These are phyloP conservation scores for Elgaria multicarinata DNA, from an alignment of 2,113 vertebrate species.

Conservation along the genomic window DNA sequence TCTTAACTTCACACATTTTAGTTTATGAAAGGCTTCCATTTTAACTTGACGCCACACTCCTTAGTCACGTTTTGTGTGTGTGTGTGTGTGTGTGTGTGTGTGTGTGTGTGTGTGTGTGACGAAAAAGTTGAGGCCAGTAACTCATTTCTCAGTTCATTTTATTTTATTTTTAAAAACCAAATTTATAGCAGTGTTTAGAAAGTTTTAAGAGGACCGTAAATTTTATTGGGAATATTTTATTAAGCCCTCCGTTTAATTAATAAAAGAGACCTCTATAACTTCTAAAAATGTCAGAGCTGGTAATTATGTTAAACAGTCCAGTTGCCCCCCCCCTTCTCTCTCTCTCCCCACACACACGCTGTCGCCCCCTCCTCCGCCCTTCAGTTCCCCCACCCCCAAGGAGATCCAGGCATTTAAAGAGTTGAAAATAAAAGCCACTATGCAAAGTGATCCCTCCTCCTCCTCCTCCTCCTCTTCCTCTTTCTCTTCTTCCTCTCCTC, in stretches of 20 bases:
- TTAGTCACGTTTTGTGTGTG: constrained; percentile 26
- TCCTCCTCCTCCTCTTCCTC: too few species aligned
- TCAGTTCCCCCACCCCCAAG: neutral
- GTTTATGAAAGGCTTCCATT: constrained; percentile 66
- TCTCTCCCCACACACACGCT: too few species aligned
- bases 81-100: neutral
- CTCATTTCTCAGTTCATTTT: constrained; percentile 77
- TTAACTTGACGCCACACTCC: constrained; percentile 46
- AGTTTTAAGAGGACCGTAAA: constrained; percentile 77
- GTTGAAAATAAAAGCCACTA: constrained; percentile 61
- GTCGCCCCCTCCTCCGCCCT: neutral
- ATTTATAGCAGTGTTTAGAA: constrained; percentile 73
- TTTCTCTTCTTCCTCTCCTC: too few species aligned
- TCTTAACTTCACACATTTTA: constrained; percentile 11
- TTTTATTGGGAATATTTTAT: constrained; percentile 78
- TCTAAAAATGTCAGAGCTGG: constrained; percentile 64
- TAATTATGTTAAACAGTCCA: constrained; percentile 60
- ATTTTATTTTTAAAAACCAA: constrained; percentile 75
- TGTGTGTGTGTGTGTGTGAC: too few species aligned
- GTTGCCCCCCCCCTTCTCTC: neutral
- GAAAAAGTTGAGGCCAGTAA: constrained; percentile 72
- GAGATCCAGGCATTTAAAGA: constrained; percentile 64
- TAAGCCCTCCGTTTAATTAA: constrained; percentile 72
- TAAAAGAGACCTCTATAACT: constrained; percentile 66
- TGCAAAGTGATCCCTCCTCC: constrained; percentile 15